Percentiles rank a stretch among this genome's conserved stretches.
phyloP scores from a whole-genome alignment of 2,113 vertebrate species.

The Nematolebias whitei region DNA sequence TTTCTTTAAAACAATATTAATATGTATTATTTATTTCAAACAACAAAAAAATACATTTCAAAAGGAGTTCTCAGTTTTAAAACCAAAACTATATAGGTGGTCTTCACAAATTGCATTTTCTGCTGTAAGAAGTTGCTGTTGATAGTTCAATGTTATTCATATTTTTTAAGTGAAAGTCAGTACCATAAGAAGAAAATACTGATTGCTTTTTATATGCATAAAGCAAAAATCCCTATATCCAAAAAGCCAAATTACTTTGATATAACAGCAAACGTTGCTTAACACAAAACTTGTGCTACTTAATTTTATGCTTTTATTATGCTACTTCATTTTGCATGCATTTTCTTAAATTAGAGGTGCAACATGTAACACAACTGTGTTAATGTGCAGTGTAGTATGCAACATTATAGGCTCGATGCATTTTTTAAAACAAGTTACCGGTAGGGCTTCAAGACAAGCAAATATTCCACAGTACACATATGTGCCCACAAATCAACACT shows the following conservation, averaged over 20 bases:
- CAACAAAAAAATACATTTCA: neutral
- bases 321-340: neutral
- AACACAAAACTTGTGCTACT: neutral
- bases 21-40: too few species aligned
- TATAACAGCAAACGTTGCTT: neutral
- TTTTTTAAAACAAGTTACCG: neutral
- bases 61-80: neutral
- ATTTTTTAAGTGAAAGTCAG: neutral
- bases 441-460: conserved; percentile 5
- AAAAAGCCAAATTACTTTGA: neutral
- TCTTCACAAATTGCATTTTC: neutral
- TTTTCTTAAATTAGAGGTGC: neutral
- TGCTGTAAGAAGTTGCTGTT: neutral
- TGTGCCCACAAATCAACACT: neutral
- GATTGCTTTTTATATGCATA: neutral
- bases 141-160: neutral
- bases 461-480: conserved; percentile 3
- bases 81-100: neutral
- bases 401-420: neutral
- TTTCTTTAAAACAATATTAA: neutral
- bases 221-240: neutral
- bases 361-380: neutral
- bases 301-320: too few species aligned
- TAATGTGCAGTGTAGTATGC: neutral
- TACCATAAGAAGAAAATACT: neutral